phyloP scores from a whole-genome alignment of 64 coral and sea anemone species.

The Platygyra sinensis region DNA sequence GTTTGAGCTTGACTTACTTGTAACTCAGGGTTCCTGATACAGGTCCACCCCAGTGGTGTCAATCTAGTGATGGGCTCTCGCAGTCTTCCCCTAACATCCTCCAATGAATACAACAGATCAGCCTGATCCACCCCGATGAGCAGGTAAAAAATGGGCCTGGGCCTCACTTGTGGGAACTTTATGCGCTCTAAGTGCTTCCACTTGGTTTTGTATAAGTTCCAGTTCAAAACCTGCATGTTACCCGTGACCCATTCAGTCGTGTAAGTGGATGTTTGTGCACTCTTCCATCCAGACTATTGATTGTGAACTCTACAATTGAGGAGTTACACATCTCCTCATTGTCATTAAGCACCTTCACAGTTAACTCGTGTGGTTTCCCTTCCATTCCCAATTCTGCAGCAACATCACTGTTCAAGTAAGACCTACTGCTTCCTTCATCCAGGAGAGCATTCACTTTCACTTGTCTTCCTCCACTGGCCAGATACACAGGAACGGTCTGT shows the following conservation, averaged over 20 bases:
- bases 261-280: constrained; percentile 24
- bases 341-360: constrained; percentile 35
- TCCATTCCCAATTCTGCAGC: too few relatives aligned
- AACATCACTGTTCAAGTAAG: too few relatives aligned
- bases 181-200: constrained; percentile 40
- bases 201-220: constrained; percentile 37
- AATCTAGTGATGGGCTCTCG: too few relatives aligned
- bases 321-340: constrained; percentile 29
- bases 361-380: too few relatives aligned
- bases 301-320: constrained; percentile 53
- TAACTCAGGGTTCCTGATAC: too few relatives aligned
- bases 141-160: constrained; percentile 49
- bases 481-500: too few relatives aligned
- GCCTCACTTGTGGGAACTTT: constrained; percentile 46
- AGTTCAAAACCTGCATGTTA: constrained; percentile 60
- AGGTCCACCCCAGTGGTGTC: constrained; percentile 75
- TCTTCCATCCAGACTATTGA: constrained; percentile 57
- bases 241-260: constrained; percentile 60
- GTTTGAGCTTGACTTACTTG: background rate
- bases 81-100: too few relatives aligned
- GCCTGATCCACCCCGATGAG: constrained; percentile 69
- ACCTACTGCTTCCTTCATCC: too few relatives aligned
- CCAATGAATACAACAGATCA: constrained; percentile 45
- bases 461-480: too few relatives aligned
- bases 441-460: too few relatives aligned